Evolutionary conservation across 2,888 invertebrate genomes (phyloP).

Genomic region (Minunthozetes semirufus): DNA sequence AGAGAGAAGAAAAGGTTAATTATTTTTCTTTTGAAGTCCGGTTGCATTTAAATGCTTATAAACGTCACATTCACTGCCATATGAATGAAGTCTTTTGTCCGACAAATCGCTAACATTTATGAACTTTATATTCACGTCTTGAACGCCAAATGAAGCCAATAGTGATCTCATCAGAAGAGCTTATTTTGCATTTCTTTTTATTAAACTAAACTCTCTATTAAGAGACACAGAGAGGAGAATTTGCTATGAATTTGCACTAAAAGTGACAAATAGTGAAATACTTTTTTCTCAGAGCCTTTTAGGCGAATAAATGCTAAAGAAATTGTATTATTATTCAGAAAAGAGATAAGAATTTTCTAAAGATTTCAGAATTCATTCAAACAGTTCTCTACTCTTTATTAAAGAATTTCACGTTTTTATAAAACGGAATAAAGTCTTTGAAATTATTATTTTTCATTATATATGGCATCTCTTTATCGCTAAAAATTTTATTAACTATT

Average conservation of each 20-base stretch:
- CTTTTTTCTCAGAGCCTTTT: background rate
- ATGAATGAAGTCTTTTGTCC: constrained; percentile 23
- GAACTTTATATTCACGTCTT: constrained; percentile 16
- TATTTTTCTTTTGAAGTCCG: constrained; percentile 1
- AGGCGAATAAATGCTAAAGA: background rate
- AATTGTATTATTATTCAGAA: too few species aligned
- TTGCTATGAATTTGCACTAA: background rate
- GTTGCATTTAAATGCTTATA: constrained; percentile 26
- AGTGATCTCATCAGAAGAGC: constrained; percentile 25
- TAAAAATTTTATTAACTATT: too few species aligned
- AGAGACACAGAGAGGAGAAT: background rate
- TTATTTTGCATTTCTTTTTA: constrained; percentile 29
- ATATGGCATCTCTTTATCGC: too few species aligned
- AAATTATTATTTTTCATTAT: too few species aligned
- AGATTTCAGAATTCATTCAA: too few species aligned
- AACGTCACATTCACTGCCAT: constrained; percentile 3
- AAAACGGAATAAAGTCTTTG: too few species aligned
- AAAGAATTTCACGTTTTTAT: too few species aligned
- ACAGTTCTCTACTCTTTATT: too few species aligned
- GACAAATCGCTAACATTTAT: constrained; percentile 8
- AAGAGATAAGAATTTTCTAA: too few species aligned
- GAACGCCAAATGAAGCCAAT: constrained; percentile 19
- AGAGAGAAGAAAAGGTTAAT: constrained; percentile 22
- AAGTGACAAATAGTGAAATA: background rate
- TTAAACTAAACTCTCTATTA: constrained; percentile 18